phyloP scores from a whole-genome alignment of 2,797 vertebrate species.

The Pangasius krempfi region DNA sequence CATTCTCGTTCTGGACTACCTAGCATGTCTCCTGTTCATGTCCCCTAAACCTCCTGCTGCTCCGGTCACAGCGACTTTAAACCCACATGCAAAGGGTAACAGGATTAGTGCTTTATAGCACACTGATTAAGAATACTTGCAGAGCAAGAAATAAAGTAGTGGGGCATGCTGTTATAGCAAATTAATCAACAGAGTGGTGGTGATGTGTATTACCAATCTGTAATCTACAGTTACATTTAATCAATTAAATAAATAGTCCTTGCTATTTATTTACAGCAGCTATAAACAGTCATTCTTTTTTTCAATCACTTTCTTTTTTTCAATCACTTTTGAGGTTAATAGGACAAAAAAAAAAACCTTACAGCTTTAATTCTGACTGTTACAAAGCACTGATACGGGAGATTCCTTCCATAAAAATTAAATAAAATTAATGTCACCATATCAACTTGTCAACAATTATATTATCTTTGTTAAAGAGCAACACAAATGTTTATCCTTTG shows the following conservation, averaged over 20 bases:
- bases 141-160: neutral
- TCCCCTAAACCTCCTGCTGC: neutral
- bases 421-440: neutral
- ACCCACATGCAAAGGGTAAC: neutral
- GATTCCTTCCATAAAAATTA: neutral
- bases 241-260: neutral
- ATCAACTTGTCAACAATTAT: neutral
- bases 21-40: slow-evolving; percentile 1
- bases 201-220: neutral
- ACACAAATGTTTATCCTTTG: neutral
- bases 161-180: neutral
- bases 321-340: neutral
- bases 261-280: neutral
- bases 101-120: neutral
- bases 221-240: neutral
- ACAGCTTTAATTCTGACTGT: neutral
- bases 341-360: neutral
- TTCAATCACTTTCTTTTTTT: neutral
- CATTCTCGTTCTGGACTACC: neutral
- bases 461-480: neutral
- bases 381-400: neutral
- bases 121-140: neutral
- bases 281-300: neutral
- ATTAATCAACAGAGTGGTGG: neutral
- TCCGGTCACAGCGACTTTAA: neutral